Conservation (phyloP, 2,797 vertebrate species). For the Danio albolineatus region DNA sequence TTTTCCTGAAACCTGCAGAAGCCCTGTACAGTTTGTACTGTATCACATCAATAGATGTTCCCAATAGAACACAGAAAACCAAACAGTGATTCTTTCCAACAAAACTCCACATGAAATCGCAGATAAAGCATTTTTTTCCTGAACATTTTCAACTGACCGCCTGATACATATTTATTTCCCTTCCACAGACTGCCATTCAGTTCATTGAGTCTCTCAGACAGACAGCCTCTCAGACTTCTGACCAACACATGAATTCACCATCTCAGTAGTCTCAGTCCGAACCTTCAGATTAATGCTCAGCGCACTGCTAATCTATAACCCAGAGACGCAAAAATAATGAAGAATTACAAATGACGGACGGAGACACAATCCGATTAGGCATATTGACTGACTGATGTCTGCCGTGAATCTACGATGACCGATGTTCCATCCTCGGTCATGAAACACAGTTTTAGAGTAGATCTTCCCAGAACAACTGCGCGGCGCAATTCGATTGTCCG, state of each 20-base stretch:
- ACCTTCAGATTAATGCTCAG: slow-evolving; percentile 48
- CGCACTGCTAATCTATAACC: slow-evolving; percentile 41
- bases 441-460: slow-evolving; percentile 63
- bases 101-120: no score
- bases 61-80: no score
- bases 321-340: slow-evolving; percentile 58
- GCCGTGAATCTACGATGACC: slow-evolving; percentile 64
- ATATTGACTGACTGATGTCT: slow-evolving; percentile 60
- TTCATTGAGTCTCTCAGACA: background rate
- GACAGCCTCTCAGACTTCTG: slow-evolving; percentile 33
- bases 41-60: no score
- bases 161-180: no score
- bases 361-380: slow-evolving; percentile 54
- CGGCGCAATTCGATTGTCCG: slow-evolving; percentile 66
- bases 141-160: no score
- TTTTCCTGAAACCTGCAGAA: no score
- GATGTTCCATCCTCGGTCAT: slow-evolving; percentile 67
- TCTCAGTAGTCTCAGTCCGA: slow-evolving; percentile 43
- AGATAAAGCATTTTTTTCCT: no score
- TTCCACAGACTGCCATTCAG: background rate
- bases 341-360: slow-evolving; percentile 56
- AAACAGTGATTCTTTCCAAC: no score
- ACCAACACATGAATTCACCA: slow-evolving; percentile 53
- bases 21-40: no score
- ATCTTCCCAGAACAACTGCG: slow-evolving; percentile 70